A percentile compares a stretch with the other conserved stretches of the same genome.
phyloP scores from a whole-genome alignment of 2,113 vertebrate species.

The Sigmodon hispidus region DNA sequence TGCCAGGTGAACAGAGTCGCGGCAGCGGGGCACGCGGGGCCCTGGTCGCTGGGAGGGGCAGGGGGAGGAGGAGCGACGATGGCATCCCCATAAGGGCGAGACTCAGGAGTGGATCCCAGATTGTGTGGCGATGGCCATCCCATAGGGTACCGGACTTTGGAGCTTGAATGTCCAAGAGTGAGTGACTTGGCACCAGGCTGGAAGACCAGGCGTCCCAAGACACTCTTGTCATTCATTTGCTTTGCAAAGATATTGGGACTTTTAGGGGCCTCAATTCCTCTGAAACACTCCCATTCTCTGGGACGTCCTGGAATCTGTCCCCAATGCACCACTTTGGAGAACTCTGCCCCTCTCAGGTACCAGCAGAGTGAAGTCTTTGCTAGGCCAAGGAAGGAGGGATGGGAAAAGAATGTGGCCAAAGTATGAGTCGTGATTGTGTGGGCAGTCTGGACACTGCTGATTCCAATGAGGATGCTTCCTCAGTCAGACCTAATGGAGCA shows the following conservation, averaged over 20 bases:
- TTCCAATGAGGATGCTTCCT: neutral
- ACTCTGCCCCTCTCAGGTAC: neutral
- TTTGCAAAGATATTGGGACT: neutral
- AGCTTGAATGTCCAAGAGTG: neutral
- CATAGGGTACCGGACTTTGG: neutral
- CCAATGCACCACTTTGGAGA: accelerated
- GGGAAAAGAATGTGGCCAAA: too few relatives aligned
- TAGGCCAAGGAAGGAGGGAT: neutral
- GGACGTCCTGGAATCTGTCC: neutral
- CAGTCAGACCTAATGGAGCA: too few relatives aligned
- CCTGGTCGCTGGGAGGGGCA: too few relatives aligned
- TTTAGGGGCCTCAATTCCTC: conserved; percentile 10
- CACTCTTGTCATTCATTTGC: neutral
- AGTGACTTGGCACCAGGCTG: accelerated
- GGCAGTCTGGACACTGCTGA: neutral
- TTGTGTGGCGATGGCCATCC: neutral
- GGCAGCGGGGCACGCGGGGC: neutral
- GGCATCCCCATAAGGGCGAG: neutral
- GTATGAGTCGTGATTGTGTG: neutral
- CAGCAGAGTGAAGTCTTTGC: neutral
- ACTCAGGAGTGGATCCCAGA: neutral
- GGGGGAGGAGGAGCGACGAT: neutral
- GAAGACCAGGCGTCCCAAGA: neutral
- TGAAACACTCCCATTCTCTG: neutral
- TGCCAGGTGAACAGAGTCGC: conserved; percentile 91